Conservation (phyloP, 2,113 vertebrate species). For the Cyanoliseus patagonus region DNA sequence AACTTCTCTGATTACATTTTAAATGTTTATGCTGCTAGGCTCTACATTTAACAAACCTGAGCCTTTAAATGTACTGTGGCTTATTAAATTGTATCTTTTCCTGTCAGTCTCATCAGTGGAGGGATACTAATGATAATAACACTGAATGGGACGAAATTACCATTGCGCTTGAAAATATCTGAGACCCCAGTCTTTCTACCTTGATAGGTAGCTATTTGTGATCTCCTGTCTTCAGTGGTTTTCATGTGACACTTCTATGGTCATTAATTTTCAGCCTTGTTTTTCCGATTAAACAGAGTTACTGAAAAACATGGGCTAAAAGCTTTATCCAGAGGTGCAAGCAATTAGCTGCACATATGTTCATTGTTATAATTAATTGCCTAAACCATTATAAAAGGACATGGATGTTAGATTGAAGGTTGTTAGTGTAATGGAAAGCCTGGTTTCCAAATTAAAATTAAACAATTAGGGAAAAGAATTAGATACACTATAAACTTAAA, state of each 20-base stretch:
- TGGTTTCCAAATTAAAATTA: neutral
- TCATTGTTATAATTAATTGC: neutral
- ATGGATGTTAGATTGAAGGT: neutral
- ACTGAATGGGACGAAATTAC: neutral
- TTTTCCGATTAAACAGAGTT: conserved; percentile 38
- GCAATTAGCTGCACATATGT: neutral
- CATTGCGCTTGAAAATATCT: neutral
- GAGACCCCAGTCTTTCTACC: neutral
- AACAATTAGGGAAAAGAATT: neutral
- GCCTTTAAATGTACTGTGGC: conserved; percentile 54
- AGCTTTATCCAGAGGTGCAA: conserved; percentile 7
- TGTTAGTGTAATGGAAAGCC: neutral
- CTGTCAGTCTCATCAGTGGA: neutral
- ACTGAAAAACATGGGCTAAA: neutral
- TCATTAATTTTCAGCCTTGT: conserved; percentile 30
- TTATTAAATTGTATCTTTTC: conserved; percentile 39
- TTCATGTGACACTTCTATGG: neutral
- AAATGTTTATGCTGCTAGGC: conserved; percentile 50
- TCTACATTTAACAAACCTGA: conserved; percentile 44
- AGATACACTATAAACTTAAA: neutral
- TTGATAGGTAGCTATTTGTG: neutral
- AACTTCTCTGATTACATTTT: conserved; percentile 54
- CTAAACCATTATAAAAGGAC: neutral
- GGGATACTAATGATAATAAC: neutral
- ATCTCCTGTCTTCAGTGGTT: neutral